Evolutionary conservation across 2,888 invertebrate species (phyloP).

Genomic region (Melanophora roralis): DNA sequence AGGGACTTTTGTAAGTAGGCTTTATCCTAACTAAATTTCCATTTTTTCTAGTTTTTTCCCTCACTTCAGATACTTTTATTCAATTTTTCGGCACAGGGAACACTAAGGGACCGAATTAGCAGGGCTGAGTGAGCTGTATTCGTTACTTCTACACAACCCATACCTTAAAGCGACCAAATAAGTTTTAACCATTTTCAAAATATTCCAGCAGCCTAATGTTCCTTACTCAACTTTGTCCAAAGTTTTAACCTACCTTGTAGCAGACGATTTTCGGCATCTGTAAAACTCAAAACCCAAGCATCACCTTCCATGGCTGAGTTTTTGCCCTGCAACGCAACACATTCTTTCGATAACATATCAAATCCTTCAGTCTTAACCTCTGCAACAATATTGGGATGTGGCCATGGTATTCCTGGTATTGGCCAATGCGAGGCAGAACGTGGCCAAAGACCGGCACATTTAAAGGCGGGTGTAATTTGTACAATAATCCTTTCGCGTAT

Average conservation of each 20-base stretch:
- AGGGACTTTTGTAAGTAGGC: too few species aligned
- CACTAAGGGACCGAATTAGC: too few species aligned
- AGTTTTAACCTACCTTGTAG: constrained; percentile 81
- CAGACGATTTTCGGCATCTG: constrained; percentile 93
- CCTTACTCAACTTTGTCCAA: too few species aligned
- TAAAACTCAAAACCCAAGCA: constrained; percentile 95
- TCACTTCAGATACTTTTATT: too few species aligned
- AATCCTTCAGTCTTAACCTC: constrained; percentile 98
- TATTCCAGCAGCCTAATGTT: too few species aligned
- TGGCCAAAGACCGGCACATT: constrained; percentile 96
- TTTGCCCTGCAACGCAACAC: constrained; percentile 89
- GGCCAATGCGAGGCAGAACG: constrained; percentile 97
- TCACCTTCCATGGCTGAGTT: constrained; percentile 96
- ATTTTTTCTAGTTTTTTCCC: too few species aligned
- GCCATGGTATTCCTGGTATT: constrained; percentile 93
- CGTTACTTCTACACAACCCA: too few species aligned
- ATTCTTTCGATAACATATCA: constrained; percentile 93
- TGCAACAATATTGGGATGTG: constrained; percentile 92
- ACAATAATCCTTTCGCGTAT: constrained; percentile 94
- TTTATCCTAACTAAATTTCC: too few species aligned
- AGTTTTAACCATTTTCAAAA: too few species aligned
- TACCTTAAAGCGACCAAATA: too few species aligned
- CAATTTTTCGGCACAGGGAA: too few species aligned
- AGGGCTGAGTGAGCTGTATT: too few species aligned
- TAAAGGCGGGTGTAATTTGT: constrained; percentile 96